Evolutionary conservation across 1,140 invertebrate genomes (phyloP), one percentile per base, ranked within the genome.

Genomic region (Euwallacea fornicatus): DNA sequence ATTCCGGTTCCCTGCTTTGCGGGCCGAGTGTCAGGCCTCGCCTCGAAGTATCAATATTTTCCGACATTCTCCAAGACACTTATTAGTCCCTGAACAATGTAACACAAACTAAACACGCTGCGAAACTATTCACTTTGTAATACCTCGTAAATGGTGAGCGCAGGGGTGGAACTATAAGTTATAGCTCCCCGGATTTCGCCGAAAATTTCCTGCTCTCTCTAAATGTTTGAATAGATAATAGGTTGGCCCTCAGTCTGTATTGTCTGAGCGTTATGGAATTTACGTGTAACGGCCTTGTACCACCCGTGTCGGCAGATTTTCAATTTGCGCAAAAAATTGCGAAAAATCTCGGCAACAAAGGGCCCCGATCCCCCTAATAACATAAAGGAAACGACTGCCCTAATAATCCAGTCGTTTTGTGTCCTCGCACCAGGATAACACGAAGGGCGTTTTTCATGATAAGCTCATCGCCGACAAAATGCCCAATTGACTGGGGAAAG

Each of bases 161-260:
- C 55, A 66, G 15, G 65, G 55, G 41, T 43, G 53, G 15, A 59
- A 58, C 21, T 66, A 55, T 66, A 66, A 66, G 47, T 66, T 55
- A 66, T 66, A 66, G 63, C 55, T 66, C n/a, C 47, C 16, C 10
- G 47, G 47, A 55, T 66, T 66, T 66, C 47, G 21, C 21, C 21
- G 21, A 33, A 66, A 66, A 58, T 66, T 58, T 66, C 65, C 65
- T 56, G 21, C 42, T 10, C 65, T 44, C 55, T 46, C 9, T n/a
- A 58, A 66, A 43, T 66, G 65, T 66, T 66, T 66, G 65, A 66
- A 66, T 56, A 58, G 65, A 66, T 66, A 66, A 66, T 66, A 66
- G 65, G 15, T 59, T 59, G 44, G 54, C 42, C 11, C 55, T 46
- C 65, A 66, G 65, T 58, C 54, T 65, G 63, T 65, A 66, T 66